phyloP scores from a whole-genome alignment of 2,797 vertebrate species.

The Botia kubotai region DNA sequence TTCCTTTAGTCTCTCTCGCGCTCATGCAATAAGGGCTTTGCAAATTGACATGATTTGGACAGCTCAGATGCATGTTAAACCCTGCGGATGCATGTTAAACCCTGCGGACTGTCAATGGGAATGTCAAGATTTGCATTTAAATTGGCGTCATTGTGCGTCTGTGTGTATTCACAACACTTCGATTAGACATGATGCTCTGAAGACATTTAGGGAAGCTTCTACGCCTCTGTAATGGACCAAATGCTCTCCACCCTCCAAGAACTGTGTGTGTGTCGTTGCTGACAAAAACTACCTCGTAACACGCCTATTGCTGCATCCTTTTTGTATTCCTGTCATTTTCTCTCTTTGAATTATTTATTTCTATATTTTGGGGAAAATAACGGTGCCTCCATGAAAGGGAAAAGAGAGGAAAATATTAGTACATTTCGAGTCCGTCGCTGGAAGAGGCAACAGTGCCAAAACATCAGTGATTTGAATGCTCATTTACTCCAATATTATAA shows the following conservation, averaged over 20 bases:
- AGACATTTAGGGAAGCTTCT: conserved; percentile 68
- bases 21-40: conserved; percentile 31
- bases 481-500: conserved; percentile 7
- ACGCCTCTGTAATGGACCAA: conserved; percentile 60
- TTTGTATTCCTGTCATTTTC: not conserved
- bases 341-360: conserved; percentile 12
- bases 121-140: conserved; percentile 85
- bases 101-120: conserved; percentile 70
- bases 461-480: conserved; percentile 3
- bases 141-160: conserved; percentile 74
- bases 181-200: conserved; percentile 59
- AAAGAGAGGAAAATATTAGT: not conserved
- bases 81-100: conserved; percentile 59
- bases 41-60: conserved; percentile 67
- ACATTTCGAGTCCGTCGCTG: conserved; percentile 10
- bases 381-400: not conserved
- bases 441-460: not conserved
- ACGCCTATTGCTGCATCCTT: not conserved
- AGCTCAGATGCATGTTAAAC: conserved; percentile 62
- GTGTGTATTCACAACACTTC: conserved; percentile 62
- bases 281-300: not conserved
- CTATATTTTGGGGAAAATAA: conserved; percentile 8
- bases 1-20: conserved; percentile 19
- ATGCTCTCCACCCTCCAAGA: conserved; percentile 55
- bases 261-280: conserved; percentile 27